Base-by-base conservation (phyloP, 2,888 invertebrate species). In the Rutpela maculata region DNA sequence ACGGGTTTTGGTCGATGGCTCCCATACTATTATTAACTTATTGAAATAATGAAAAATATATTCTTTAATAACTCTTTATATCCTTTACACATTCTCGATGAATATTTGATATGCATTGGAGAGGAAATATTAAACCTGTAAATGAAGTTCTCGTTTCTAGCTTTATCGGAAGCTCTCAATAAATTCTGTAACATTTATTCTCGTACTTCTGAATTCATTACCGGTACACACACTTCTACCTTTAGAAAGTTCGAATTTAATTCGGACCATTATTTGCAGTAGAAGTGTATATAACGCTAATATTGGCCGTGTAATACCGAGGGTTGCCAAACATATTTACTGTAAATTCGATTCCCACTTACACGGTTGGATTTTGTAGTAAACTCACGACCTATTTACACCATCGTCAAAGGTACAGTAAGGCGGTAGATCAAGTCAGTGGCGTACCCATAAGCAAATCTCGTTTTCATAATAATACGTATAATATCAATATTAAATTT, bases 331-430 rank as follows among this genome's bases (percentile, higher is more conserved):
- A 12, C 59, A 60, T 65, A 60, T 74, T 74, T 74, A 67, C 67
- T 67, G 74, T 26, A 35, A 60, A 67, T 74, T 74, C 74, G 67
- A 74, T 66, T 67, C 62, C 60, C 67, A 17, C 38, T 67, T 57
- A 17, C 66, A 31, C 22, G 17, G 66, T 22, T 59, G 67, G 60
- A 67, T 66, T 67, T 35, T 67, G 38, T 31, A 18, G 22, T 38
- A 38, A 38, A 43, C 60, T 15, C 18, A 31, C 56, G 19, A 59
- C 59, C 38, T 70, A 60, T 57, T 59, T 70, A 35, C 69, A 59
- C 69, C 35, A 18, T n/a, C n/a, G 56, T 35, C 69, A 38, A 59
- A 59, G 69, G 69, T 57, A 59, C n/a, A 59, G 56, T 67, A 11
- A 18, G 18, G 35, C 35, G 38, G 69, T 59, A 65, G 18, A 65